These are phyloP conservation scores for Sebastes steindachneri DNA, from an alignment of 2,797 vertebrate genomes.

Conservation along the genomic window DNA sequence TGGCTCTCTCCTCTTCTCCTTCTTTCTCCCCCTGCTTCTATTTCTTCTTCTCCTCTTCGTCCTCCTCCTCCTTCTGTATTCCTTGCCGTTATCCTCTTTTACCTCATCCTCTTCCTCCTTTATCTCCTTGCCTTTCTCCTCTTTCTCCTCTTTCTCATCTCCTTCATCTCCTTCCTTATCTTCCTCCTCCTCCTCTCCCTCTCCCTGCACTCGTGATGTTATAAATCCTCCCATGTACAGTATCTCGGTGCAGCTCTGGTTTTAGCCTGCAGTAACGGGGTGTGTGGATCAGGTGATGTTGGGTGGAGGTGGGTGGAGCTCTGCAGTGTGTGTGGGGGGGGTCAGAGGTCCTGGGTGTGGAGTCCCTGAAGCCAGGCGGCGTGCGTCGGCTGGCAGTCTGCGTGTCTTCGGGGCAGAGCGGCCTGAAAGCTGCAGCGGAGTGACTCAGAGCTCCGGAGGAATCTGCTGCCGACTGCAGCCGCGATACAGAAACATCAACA, in stretches of 20 bases:
- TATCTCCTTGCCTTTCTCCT: background rate
- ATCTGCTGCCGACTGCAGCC: constrained; percentile 10
- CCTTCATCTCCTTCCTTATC: background rate
- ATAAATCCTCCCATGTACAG: constrained; percentile 6
- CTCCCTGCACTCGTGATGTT: constrained; percentile 26
- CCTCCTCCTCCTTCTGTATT: background rate
- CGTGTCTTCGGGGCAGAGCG: constrained; percentile 34
- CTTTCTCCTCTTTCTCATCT: too few species aligned
- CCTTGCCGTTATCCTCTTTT: background rate
- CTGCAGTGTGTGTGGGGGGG: background rate
- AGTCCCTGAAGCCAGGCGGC: constrained; percentile 41
- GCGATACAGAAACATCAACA: background rate
- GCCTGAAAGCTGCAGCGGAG: constrained; percentile 32
- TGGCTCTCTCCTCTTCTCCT: background rate
- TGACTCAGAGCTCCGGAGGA: constrained; percentile 48
- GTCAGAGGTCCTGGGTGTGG: constrained; percentile 48
- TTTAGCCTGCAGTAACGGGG: constrained; percentile 21
- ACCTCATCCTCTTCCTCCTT: background rate
- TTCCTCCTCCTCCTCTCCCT: background rate
- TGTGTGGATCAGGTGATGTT: constrained; percentile 32
- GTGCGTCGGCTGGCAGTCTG: constrained; percentile 38
- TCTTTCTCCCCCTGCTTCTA: background rate
- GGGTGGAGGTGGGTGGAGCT: constrained; percentile 45
- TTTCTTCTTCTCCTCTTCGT: background rate
- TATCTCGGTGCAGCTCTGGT: constrained; percentile 1